These are phyloP conservation scores for Bombus pascuorum DNA, from an alignment of 1,140 invertebrate species.

Conservation along the genomic window DNA sequence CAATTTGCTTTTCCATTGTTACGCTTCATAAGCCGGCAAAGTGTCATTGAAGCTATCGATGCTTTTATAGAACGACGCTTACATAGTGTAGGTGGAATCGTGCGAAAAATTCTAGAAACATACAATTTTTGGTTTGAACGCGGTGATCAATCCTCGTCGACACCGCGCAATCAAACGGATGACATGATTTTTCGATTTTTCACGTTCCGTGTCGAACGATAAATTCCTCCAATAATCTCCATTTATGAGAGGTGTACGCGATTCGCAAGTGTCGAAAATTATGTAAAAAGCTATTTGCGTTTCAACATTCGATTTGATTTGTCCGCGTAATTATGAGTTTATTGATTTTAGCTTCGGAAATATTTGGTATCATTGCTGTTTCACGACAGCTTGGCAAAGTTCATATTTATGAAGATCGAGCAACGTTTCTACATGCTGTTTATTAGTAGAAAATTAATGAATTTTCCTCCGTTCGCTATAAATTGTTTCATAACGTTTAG, in stretches of 20 bases:
- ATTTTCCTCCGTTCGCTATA: no score
- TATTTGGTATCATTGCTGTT: no score
- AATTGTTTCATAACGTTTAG: no score
- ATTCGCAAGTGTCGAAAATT: background rate
- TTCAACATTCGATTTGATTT: no score
- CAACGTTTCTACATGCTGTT: no score
- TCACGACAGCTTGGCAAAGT: no score
- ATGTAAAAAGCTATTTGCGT: no score
- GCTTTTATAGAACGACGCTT: background rate
- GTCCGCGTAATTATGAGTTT: no score
- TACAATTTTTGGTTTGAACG: background rate
- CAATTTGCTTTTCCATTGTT: slow-evolving; percentile 25
- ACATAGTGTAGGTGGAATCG: no score
- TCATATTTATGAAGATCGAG: no score
- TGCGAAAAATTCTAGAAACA: background rate
- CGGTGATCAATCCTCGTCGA: background rate
- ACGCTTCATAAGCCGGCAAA: background rate
- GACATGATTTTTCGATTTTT: background rate
- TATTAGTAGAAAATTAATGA: no score
- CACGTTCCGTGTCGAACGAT: background rate
- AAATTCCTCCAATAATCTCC: background rate
- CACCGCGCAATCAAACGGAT: background rate
- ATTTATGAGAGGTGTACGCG: background rate
- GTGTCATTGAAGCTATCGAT: background rate
- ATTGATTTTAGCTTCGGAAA: no score